Evolutionary conservation across 1,140 invertebrate species (phyloP), one percentile per base, ranked within the genome.

Genomic region (Halictus rubicundus): DNA sequence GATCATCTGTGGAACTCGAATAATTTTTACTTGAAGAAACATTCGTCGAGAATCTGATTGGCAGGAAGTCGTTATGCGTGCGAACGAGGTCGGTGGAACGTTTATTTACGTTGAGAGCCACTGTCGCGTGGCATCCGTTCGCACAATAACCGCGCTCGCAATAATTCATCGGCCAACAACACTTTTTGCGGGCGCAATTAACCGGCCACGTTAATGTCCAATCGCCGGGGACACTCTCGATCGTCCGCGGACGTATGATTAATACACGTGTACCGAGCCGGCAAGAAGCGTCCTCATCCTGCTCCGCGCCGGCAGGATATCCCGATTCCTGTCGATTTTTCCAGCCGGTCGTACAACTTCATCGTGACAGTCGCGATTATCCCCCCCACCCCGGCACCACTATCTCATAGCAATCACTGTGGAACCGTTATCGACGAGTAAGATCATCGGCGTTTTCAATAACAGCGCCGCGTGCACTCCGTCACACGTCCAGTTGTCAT

Each of bases 321-420:
- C 37, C 65, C 66, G 74, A 76, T 76, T 68, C 65, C 65, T 42
- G 54, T 21, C 7, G 21, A 76, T n/a, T 76, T 76, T 68, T 76
- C 63, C 52, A n/a, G 16, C 23, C n/a, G 64, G 19, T 19, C 25
- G 52, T 39, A 46, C 52, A 68, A 68, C 73, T 76, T 76, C 54
- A 76, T 76, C 65, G 74, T 16, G 37, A 57, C 54, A 37, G 10
- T 21, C 54, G 14, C 65, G 74, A 76, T 76, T 76, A 76, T 76
- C 54, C 65, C 16, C 65, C 16, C 54, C 65, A 10, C 65, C 16
- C 21, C 9, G 27, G 21, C 54, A 16, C 37, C 14, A 49, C 59
- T 76, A 76, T 76, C 74, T 46, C 19, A 69, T 69, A 57, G 25
- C 39, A 60, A 76, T 76, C 65, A 60, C 54, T 14, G 3, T 2